These are phyloP conservation scores for Xenentodon cancila DNA, from an alignment of 2,797 vertebrate species.

Conservation along the genomic window DNA sequence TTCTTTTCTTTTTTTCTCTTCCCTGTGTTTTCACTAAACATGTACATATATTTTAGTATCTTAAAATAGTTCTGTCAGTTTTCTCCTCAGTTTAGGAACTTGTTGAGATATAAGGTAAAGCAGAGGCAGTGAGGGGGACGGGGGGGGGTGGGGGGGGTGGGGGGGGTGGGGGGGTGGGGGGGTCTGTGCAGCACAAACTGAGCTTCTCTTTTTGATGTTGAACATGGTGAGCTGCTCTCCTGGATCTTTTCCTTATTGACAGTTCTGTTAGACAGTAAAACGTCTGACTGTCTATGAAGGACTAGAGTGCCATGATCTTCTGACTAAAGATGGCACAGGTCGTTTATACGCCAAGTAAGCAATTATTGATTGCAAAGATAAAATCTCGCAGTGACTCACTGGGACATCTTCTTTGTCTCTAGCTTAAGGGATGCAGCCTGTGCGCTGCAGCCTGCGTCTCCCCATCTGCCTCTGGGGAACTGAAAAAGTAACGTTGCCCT, in stretches of 20 bases:
- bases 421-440: constrained; percentile 54
- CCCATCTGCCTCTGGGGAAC: constrained; percentile 60
- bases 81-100: too few relatives aligned
- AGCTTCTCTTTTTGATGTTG: neutral
- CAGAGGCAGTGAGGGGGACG: too few relatives aligned
- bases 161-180: too few relatives aligned
- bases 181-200: neutral
- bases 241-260: too few relatives aligned
- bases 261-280: neutral
- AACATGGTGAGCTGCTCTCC: too few relatives aligned
- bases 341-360: constrained; percentile 55
- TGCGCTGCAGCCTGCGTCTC: constrained; percentile 51
- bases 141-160: too few relatives aligned
- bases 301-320: constrained; percentile 9
- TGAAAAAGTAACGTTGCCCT: constrained; percentile 75
- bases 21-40: neutral
- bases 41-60: neutral
- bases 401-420: constrained; percentile 62
- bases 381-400: constrained; percentile 44
- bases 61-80: too few relatives aligned
- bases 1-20: neutral
- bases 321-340: constrained; percentile 22
- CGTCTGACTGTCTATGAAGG: neutral
- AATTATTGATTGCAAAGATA: constrained; percentile 58
- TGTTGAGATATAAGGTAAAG: too few relatives aligned